Evolutionary conservation across 1,140 invertebrate genomes (phyloP).

Genomic region (Drosophila punjabiensis): DNA sequence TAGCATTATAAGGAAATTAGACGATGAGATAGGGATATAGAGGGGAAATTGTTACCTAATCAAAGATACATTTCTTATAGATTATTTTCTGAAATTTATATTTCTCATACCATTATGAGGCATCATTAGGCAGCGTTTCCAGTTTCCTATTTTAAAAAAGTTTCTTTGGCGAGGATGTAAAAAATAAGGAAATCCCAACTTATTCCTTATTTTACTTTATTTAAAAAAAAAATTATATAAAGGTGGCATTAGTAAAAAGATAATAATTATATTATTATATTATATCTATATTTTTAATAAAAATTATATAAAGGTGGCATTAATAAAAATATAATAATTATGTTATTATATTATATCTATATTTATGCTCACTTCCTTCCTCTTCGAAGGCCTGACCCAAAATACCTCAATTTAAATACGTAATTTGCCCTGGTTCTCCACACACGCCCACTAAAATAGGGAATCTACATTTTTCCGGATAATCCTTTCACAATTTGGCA

Average conservation of each 20-base stretch:
- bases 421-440: slow-evolving; percentile 24
- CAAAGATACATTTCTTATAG: no score
- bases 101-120: no score
- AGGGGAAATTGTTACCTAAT: neutral
- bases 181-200: no score
- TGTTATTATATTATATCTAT: neutral
- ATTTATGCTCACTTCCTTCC: neutral
- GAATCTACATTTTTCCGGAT: slow-evolving; percentile 18
- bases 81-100: no score
- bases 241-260: no score
- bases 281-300: neutral
- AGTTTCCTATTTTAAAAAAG: neutral
- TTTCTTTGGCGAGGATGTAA: no score
- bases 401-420: slow-evolving; percentile 31
- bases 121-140: neutral
- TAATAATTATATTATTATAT: neutral
- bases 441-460: slow-evolving; percentile 54
- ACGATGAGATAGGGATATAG: neutral
- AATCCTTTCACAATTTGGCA: slow-evolving; percentile 69
- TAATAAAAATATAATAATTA: no score
- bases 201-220: no score
- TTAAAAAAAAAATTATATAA: no score
- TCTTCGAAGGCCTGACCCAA: neutral
- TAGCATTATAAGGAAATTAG: slow-evolving; percentile 5
- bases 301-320: no score